phyloP scores from a whole-genome alignment of 2,113 vertebrate genomes.

The Halcyon senegalensis region DNA sequence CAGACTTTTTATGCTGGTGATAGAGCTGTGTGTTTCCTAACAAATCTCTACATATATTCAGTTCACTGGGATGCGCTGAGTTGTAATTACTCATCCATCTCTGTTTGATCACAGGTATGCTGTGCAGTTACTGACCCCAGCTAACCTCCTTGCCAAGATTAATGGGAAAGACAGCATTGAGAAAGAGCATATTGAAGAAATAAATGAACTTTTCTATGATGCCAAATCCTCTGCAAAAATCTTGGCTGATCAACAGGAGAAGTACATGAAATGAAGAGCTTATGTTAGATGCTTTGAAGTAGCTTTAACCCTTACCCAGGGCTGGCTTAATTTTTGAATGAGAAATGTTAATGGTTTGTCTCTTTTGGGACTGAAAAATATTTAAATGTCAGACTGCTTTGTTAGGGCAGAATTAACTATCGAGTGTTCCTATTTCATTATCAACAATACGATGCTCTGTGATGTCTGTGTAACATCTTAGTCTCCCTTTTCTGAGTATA shows the following conservation, averaged over 20 bases:
- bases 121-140: conserved; percentile 93
- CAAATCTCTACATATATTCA: background rate
- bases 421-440: background rate
- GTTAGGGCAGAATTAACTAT: background rate
- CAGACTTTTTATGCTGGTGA: background rate
- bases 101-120: conserved; percentile 83
- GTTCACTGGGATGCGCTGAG: background rate
- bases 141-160: conserved; percentile 91
- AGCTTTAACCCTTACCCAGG: conserved; percentile 8
- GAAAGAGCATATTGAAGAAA: conserved; percentile 96
- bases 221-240: conserved; percentile 98
- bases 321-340: conserved; percentile 8
- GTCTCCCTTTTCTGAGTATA: background rate
- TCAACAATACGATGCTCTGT: background rate
- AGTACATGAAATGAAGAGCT: conserved; percentile 92
- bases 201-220: conserved; percentile 98
- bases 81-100: background rate
- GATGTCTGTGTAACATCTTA: conserved; percentile 5
- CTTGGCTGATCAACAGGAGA: conserved; percentile 95
- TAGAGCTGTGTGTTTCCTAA: background rate
- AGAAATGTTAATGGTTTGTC: conserved; percentile 48
- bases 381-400: conserved; percentile 50
- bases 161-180: conserved; percentile 95
- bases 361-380: conserved; percentile 50
- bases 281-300: conserved; percentile 18